phyloP scores from a whole-genome alignment of 2,113 vertebrate genomes.

The Hemichromis elongatus region DNA sequence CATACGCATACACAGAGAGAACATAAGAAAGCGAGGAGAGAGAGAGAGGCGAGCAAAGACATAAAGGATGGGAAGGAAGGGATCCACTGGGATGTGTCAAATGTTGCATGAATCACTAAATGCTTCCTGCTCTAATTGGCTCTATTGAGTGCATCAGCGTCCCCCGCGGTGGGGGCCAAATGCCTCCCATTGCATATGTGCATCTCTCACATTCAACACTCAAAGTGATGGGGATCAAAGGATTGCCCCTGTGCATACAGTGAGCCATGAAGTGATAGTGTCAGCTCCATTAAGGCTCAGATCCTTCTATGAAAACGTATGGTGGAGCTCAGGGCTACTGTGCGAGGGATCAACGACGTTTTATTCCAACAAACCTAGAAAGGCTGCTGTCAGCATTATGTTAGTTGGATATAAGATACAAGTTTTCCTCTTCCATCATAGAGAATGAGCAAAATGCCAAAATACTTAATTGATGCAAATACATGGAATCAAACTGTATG shows the following conservation, averaged over 20 bases:
- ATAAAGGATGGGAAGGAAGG: neutral
- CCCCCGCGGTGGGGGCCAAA: slow-evolving; percentile 15
- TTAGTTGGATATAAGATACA: neutral
- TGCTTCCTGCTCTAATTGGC: slow-evolving; percentile 56
- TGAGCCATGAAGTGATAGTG: slow-evolving; percentile 38
- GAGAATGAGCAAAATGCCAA: neutral
- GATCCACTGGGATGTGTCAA: slow-evolving; percentile 47
- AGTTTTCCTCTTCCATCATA: neutral
- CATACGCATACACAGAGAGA: neutral
- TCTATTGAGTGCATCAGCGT: slow-evolving; percentile 32
- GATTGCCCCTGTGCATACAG: slow-evolving; percentile 36
- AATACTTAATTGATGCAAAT: neutral
- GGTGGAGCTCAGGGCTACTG: slow-evolving; percentile 6
- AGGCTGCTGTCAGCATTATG: neutral
- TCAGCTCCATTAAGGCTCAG: slow-evolving; percentile 37
- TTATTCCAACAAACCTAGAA: slow-evolving; percentile 14
- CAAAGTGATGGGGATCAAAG: slow-evolving; percentile 59
- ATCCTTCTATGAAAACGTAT: slow-evolving; percentile 26
- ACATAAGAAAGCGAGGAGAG: slow-evolving; percentile 9
- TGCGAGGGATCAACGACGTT: neutral
- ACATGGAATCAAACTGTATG: neutral
- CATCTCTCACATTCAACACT: slow-evolving; percentile 13
- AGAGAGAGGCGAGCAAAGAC: neutral
- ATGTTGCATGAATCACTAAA: slow-evolving; percentile 61
- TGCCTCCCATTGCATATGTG: neutral